These are phyloP conservation scores for Corvus moneduloides DNA, from an alignment of 2,113 vertebrate genomes.

Conservation along the genomic window DNA sequence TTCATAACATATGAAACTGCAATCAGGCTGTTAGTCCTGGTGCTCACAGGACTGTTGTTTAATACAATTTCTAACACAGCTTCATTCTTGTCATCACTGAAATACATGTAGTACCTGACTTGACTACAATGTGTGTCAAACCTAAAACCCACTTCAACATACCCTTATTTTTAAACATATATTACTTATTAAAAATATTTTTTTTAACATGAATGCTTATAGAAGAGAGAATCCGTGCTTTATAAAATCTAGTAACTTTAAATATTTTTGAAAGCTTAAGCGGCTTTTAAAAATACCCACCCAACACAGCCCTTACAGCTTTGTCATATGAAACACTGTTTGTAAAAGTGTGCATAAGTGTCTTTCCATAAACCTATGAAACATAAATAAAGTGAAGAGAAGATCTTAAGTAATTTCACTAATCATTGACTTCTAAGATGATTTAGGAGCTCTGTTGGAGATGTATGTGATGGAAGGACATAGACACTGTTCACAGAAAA, in stretches of 20 bases:
- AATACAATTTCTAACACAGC: neutral
- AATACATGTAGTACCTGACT: neutral
- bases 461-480: neutral
- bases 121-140: neutral
- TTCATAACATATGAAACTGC: neutral
- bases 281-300: neutral
- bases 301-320: neutral
- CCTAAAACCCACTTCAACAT: neutral
- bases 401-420: neutral
- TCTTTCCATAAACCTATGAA: neutral
- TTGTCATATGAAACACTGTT: neutral
- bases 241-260: neutral
- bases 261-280: neutral
- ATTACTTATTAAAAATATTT: neutral
- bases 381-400: neutral
- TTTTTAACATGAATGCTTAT: neutral
- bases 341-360: neutral
- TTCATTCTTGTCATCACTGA: neutral
- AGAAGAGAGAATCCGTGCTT: neutral
- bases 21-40: neutral
- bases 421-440: neutral
- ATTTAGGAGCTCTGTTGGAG: neutral
- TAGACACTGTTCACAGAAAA: neutral
- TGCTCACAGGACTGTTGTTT: neutral
- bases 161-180: neutral